A percentile compares a stretch with the other conserved stretches of the same genome.
Evolutionary conservation across 2,797 vertebrate genomes (phyloP).

Genomic region (Spondyliosoma cantharus): DNA sequence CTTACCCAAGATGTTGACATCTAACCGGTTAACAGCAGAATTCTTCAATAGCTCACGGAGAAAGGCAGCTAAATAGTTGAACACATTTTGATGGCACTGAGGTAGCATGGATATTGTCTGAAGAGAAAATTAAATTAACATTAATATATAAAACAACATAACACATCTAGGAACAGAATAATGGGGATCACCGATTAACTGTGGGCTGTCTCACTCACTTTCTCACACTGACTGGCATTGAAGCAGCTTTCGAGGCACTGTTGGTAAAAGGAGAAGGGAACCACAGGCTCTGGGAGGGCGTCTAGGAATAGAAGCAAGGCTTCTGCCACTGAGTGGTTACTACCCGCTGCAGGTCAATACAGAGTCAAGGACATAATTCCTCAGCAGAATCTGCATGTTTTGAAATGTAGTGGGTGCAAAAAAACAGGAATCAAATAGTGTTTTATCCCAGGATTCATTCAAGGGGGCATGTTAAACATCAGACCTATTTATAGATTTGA

Average conservation of each 20-base stretch:
- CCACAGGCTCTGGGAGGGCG: constrained; percentile 94
- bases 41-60: constrained; percentile 92
- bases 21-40: constrained; percentile 90
- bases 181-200: neutral
- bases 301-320: constrained; percentile 96
- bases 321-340: constrained; percentile 95
- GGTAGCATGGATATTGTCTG: constrained; percentile 91
- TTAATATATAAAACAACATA: neutral
- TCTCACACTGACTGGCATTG: constrained; percentile 85
- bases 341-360: constrained; percentile 85
- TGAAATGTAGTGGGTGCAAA: constrained; percentile 1
- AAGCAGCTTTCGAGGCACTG: constrained; percentile 83
- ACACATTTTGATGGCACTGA: constrained; percentile 92
- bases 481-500: too few species aligned
- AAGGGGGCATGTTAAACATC: neutral
- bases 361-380: constrained; percentile 70
- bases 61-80: constrained; percentile 93
- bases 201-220: constrained; percentile 81
- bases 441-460: neutral
- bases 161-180: neutral
- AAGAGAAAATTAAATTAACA: constrained; percentile 29
- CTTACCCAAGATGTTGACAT: constrained; percentile 92
- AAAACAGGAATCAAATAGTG: neutral
- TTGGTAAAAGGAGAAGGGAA: constrained; percentile 89
- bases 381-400: neutral